phyloP scores from a whole-genome alignment of 2,888 invertebrate species.

The Xestobium rufovillosum region DNA sequence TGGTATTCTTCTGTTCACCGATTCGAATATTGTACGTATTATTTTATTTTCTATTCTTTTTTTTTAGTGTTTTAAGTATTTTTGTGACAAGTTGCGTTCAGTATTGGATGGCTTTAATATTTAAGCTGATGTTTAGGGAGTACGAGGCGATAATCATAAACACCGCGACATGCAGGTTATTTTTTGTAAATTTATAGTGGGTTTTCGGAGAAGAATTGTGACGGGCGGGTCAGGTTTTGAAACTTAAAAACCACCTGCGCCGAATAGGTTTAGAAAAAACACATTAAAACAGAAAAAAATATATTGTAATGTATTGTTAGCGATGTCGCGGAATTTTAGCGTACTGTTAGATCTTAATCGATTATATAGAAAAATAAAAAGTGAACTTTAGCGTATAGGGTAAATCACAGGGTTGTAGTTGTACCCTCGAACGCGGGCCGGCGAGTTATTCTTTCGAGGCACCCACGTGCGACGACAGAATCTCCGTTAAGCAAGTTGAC shows the following conservation, averaged over 20 bases:
- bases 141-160: conserved; percentile 9
- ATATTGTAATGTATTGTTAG: conserved; percentile 41
- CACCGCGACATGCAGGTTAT: conserved; percentile 40
- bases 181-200: conserved; percentile 41
- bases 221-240: too few species aligned
- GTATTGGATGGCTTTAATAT: conserved; percentile 42
- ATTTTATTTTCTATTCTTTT: conserved; percentile 1
- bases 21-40: background rate
- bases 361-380: background rate
- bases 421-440: conserved; percentile 44
- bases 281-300: too few species aligned
- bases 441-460: too few species aligned
- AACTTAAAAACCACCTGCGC: too few species aligned
- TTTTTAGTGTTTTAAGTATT: too few species aligned
- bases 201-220: background rate
- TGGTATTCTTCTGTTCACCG: conserved; percentile 6
- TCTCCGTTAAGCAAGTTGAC: too few species aligned
- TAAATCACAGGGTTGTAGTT: conserved; percentile 45
- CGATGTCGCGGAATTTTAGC: conserved; percentile 35
- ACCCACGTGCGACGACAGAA: too few species aligned
- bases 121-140: conserved; percentile 21
- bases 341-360: conserved; percentile 21
- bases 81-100: conserved; percentile 30
- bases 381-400: conserved; percentile 34
- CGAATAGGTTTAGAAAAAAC: too few species aligned